phyloP scores from a whole-genome alignment of 1,140 invertebrate genomes.

The Drosophila repletoides region DNA sequence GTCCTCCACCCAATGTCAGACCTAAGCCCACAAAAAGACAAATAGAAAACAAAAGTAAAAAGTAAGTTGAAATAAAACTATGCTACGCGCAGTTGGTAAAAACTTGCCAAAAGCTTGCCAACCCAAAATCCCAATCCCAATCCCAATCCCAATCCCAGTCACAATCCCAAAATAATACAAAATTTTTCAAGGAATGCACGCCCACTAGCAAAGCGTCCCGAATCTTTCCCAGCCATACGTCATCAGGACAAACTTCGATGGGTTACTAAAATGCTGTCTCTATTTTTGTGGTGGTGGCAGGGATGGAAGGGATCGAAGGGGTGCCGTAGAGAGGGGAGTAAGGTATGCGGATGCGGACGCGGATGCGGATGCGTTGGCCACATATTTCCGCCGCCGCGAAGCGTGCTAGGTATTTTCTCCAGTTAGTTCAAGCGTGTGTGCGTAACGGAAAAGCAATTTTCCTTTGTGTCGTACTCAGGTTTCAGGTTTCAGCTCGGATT shows the following conservation, averaged over 20 bases:
- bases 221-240: conserved; percentile 38
- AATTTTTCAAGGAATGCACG: conserved; percentile 45
- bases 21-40: conserved; percentile 58
- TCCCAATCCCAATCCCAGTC: no score
- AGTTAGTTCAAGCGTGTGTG: conserved; percentile 42
- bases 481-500: conserved; percentile 71
- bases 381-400: conserved; percentile 70
- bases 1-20: no score
- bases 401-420: conserved; percentile 70
- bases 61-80: conserved; percentile 69
- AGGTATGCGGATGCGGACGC: no score
- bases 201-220: conserved; percentile 10
- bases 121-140: conserved; percentile 15
- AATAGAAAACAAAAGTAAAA: conserved; percentile 70
- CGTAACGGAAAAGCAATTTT: conserved; percentile 78
- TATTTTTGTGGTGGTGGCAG: conserved; percentile 6
- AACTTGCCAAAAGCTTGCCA: conserved; percentile 49
- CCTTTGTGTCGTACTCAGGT: conserved; percentile 78
- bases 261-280: conserved; percentile 43
- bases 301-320: no score
- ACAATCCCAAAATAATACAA: conserved; percentile 40
- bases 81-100: conserved; percentile 41
- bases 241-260: conserved; percentile 67
- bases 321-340: not conserved
- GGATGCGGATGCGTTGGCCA: conserved; percentile 49